phyloP scores from a whole-genome alignment of 2,797 vertebrate species.

The Cyprinella venusta region DNA sequence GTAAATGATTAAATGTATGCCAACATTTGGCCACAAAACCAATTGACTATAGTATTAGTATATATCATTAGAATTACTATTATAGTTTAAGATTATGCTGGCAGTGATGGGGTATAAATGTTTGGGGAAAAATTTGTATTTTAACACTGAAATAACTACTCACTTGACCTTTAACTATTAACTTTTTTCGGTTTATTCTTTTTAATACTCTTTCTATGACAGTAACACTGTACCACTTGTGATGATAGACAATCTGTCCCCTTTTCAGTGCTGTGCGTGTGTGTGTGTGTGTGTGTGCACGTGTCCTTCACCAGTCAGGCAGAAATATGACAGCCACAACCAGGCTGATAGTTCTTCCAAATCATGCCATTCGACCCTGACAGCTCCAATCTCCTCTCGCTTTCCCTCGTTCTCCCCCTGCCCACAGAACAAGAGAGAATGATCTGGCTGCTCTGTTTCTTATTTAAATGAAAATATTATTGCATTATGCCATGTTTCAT shows the following conservation, averaged over 20 bases:
- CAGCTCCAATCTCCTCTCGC: conserved; percentile 60
- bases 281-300: conserved; percentile 1
- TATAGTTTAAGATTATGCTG: background rate
- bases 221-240: background rate
- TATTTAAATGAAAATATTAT: conserved; percentile 63
- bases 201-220: conserved; percentile 28
- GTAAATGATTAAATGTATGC: background rate
- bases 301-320: conserved; percentile 57
- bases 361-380: conserved; percentile 59
- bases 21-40: background rate
- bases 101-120: background rate
- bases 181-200: background rate
- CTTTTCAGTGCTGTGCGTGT: conserved; percentile 20
- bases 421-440: conserved; percentile 37
- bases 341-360: conserved; percentile 61
- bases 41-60: too few species aligned
- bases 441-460: conserved; percentile 52
- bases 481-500: conserved; percentile 59
- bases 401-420: conserved; percentile 14
- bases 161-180: background rate
- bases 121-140: background rate
- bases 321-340: conserved; percentile 62
- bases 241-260: conserved; percentile 20
- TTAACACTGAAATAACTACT: background rate
- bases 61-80: background rate